phyloP scores from a whole-genome alignment of 1,140 invertebrate genomes.

The Hycleus cichorii region DNA sequence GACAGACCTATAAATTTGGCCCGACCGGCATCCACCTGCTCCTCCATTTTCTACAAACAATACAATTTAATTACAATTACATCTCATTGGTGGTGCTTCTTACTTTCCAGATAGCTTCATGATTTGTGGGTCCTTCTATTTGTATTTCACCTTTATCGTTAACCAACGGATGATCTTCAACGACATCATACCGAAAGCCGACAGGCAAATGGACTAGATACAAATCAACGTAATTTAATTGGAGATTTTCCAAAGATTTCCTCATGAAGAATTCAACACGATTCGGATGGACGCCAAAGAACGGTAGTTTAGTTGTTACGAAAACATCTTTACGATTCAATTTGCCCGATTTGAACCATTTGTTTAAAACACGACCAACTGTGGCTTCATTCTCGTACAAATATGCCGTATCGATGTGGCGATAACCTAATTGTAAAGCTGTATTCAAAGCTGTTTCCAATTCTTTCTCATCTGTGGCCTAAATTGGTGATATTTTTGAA shows the following conservation, averaged over 20 bases:
- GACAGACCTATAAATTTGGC: slow-evolving; percentile 65
- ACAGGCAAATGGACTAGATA: slow-evolving; percentile 25
- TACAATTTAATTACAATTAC: background rate
- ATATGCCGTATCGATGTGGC: slow-evolving; percentile 62
- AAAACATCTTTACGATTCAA: slow-evolving; percentile 69
- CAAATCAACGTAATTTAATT: slow-evolving; percentile 23
- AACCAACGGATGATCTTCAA: background rate
- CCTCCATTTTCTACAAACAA: slow-evolving; percentile 59
- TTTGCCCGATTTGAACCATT: slow-evolving; percentile 62
- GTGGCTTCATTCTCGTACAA: slow-evolving; percentile 72
- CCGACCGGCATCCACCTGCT: slow-evolving; percentile 54
- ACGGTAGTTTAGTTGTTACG: slow-evolving; percentile 68
- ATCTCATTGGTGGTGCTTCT: background rate
- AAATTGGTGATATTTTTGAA: background rate
- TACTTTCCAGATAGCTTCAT: slow-evolving; percentile 63
- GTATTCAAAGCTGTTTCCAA: slow-evolving; percentile 57
- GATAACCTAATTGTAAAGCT: slow-evolving; percentile 58
- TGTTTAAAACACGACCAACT: slow-evolving; percentile 66
- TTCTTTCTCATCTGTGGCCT: slow-evolving; percentile 46
- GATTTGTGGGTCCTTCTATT: slow-evolving; percentile 58
- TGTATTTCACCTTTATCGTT: slow-evolving; percentile 45
- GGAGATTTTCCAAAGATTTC: slow-evolving; percentile 20
- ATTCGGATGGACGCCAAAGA: slow-evolving; percentile 45
- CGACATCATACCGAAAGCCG: background rate
- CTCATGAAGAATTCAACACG: slow-evolving; percentile 23